A percentile compares a stretch with the other conserved stretches of the same genome.
These are phyloP conservation scores for Clarias macrocephalus DNA, from an alignment of 2,113 vertebrate genomes.

Conservation along the genomic window DNA sequence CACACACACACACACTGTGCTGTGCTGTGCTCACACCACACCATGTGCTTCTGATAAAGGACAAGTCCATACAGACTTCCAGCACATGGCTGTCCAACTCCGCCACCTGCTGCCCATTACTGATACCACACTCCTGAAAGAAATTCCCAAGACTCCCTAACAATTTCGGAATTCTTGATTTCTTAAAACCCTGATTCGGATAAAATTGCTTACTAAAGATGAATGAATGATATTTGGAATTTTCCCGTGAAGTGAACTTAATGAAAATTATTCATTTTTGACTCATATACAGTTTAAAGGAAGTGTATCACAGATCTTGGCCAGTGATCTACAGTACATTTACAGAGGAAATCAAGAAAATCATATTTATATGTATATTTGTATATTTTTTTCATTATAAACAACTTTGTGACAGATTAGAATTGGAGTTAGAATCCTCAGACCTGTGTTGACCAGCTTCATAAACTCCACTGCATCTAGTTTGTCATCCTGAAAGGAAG, in stretches of 20 bases:
- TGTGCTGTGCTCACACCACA: background rate
- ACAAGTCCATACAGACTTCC: background rate
- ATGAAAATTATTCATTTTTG: background rate
- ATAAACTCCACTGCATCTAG: conserved; percentile 66
- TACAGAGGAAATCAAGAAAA: background rate
- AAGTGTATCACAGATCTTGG: background rate
- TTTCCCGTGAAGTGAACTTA: background rate
- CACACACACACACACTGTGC: conserved; percentile 1
- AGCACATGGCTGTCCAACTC: conserved; percentile 27
- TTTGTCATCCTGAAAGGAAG: conserved; percentile 65
- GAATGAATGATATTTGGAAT: background rate
- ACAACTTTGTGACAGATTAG: background rate
- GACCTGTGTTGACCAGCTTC: conserved; percentile 74
- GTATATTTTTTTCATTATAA: background rate
- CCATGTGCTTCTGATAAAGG: background rate
- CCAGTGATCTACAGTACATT: background rate
- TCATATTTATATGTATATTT: background rate
- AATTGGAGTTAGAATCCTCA: background rate
- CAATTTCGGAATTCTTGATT: background rate
- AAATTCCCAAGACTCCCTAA: background rate
- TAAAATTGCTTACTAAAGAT: background rate
- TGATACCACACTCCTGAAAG: conserved; percentile 26
- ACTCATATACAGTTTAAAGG: background rate
- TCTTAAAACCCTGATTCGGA: background rate
- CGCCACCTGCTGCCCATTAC: conserved; percentile 66